Evolutionary conservation across 2,797 vertebrate genomes (phyloP).

Genomic region (Diplodus sargus): DNA sequence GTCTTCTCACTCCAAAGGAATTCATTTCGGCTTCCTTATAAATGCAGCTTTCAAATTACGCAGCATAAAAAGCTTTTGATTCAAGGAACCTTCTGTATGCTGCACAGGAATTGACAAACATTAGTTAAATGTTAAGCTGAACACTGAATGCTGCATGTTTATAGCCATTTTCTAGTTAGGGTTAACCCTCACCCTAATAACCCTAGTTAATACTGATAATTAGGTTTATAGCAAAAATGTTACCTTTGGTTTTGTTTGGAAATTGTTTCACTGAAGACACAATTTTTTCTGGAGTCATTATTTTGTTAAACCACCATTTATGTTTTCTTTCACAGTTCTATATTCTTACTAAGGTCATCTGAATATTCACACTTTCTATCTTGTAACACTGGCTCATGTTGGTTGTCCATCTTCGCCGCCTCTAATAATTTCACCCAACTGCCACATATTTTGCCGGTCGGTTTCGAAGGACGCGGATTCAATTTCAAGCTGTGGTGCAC

Average conservation of each 20-base stretch:
- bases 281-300: not conserved
- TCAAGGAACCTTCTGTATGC: too few species aligned
- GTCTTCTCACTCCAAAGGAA: too few species aligned
- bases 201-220: not conserved
- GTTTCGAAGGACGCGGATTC: slow-evolving; percentile 19
- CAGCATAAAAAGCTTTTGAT: too few species aligned
- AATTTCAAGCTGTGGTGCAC: slow-evolving; percentile 41
- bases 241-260: not conserved
- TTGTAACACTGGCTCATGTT: not conserved
- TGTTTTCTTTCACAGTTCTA: not conserved
- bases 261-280: not conserved
- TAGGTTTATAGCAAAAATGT: too few species aligned
- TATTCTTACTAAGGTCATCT: not conserved
- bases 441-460: slow-evolving; percentile 3
- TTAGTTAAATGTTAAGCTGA: not conserved
- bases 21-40: too few species aligned
- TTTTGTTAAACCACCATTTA: not conserved
- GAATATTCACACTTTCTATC: not conserved
- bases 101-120: not conserved
- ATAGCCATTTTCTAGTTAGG: not conserved
- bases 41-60: too few species aligned
- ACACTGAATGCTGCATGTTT: too few species aligned
- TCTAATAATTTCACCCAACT: slow-evolving; percentile 6
- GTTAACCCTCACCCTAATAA: too few species aligned
- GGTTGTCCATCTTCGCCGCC: not conserved